Conservation (phyloP, 2,797 vertebrate genomes). For the Eleutherodactylus coqui region DNA sequence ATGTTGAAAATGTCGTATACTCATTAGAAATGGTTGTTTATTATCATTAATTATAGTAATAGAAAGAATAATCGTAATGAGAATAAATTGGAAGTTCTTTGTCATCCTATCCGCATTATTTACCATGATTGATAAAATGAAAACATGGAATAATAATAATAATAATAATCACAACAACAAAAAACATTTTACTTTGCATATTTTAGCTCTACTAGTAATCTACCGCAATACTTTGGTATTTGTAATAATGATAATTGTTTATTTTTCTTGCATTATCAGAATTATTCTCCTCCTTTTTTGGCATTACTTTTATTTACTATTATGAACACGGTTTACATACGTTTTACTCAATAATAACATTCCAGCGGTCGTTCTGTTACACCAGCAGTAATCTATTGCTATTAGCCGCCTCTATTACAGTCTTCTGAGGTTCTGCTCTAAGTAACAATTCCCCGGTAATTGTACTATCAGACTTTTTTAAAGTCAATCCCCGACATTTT, state of each 20-base stretch:
- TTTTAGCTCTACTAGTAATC: not conserved
- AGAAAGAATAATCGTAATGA: not conserved
- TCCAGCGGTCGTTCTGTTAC: too few species aligned
- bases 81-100: not conserved
- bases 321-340: too few species aligned
- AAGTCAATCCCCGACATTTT: not conserved
- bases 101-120: not conserved
- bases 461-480: not conserved
- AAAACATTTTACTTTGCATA: not conserved
- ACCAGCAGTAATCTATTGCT: too few species aligned
- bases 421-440: not conserved
- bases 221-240: not conserved
- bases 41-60: not conserved
- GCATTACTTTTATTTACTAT: too few species aligned
- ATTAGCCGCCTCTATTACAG: not conserved
- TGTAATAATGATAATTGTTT: not conserved
- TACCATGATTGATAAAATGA: not conserved
- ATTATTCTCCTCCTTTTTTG: too few species aligned
- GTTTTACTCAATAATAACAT: not conserved
- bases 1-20: not conserved
- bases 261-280: too few species aligned
- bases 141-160: not conserved
- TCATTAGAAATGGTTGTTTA: not conserved
- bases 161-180: not conserved
- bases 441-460: not conserved